Evolutionary conservation across 2,888 invertebrate species (phyloP).

Genomic region (Melanotus villosus): DNA sequence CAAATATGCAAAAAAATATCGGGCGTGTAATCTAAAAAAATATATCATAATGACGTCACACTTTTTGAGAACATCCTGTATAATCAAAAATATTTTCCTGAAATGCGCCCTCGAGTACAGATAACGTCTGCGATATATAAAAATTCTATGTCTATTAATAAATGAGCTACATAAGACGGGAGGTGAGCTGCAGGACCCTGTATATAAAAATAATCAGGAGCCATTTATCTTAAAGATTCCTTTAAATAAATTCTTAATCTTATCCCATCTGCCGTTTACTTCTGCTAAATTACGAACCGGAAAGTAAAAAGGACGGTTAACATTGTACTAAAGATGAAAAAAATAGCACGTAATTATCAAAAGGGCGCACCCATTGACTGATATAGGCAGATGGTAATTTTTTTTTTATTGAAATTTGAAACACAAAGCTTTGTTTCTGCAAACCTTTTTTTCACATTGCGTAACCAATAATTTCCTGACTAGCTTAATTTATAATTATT

Average conservation of each 20-base stretch:
- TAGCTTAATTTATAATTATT: constrained; percentile 40
- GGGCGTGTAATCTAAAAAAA: too few species aligned
- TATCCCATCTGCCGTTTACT: constrained; percentile 40
- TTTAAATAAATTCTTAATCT: constrained; percentile 46
- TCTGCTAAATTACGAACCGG: constrained; percentile 32
- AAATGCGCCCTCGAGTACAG: too few species aligned
- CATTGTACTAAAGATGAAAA: constrained; percentile 1
- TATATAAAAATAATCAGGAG: constrained; percentile 46
- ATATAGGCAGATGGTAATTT: constrained; percentile 28
- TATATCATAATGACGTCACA: too few species aligned
- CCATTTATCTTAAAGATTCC: constrained; percentile 42
- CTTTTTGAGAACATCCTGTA: too few species aligned
- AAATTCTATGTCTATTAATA: too few species aligned
- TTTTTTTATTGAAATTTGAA: constrained; percentile 13
- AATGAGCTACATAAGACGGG: too few species aligned
- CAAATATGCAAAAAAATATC: too few species aligned
- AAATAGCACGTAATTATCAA: constrained; percentile 29
- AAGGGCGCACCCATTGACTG: constrained; percentile 25
- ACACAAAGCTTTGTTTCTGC: background rate
- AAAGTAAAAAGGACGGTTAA: constrained; percentile 32
- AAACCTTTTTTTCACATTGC: constrained; percentile 21
- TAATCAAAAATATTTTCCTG: too few species aligned
- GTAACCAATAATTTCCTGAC: constrained; percentile 44
- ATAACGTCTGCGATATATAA: too few species aligned
- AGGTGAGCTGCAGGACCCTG: too few species aligned